Evolutionary conservation across 2,888 invertebrate genomes (phyloP).

Genomic region (Scelioninae gen. 1): DNA sequence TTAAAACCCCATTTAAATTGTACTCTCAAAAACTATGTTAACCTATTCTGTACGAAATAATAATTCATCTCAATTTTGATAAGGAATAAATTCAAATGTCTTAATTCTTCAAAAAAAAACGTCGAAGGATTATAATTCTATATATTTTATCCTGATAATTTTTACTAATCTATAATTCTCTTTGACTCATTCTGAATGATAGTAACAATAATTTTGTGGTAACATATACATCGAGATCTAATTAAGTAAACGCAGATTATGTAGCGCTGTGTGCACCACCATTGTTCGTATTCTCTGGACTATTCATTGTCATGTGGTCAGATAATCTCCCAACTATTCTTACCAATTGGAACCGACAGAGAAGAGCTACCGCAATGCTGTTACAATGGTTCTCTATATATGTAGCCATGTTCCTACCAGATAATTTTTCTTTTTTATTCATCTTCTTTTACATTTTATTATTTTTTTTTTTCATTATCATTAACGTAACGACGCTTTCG

Average conservation of each 20-base stretch:
- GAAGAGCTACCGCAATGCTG: conserved; percentile 22
- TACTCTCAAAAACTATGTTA: too few relatives aligned
- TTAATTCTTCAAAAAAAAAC: too few relatives aligned
- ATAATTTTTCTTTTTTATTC: background rate
- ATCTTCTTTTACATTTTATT: background rate
- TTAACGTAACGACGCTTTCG: background rate
- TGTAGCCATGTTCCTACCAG: background rate
- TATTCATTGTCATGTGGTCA: conserved; percentile 59
- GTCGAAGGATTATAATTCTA: too few relatives aligned
- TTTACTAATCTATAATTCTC: background rate
- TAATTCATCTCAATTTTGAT: too few relatives aligned
- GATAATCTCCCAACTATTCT: conserved; percentile 60
- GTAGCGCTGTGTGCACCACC: conserved; percentile 30
- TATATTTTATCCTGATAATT: background rate
- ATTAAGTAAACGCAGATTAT: conserved; percentile 63
- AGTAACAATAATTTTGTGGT: conserved; percentile 28
- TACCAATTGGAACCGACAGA: conserved; percentile 46
- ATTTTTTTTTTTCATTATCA: background rate
- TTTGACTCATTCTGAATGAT: background rate
- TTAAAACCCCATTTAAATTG: too few relatives aligned
- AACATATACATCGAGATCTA: conserved; percentile 43
- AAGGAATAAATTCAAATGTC: too few relatives aligned
- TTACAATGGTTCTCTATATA: conserved; percentile 16
- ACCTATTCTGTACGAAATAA: too few relatives aligned
- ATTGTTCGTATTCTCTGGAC: conserved; percentile 56